Conservation (phyloP, 2,797 vertebrate species). For the Anguilla pacifica region DNA sequence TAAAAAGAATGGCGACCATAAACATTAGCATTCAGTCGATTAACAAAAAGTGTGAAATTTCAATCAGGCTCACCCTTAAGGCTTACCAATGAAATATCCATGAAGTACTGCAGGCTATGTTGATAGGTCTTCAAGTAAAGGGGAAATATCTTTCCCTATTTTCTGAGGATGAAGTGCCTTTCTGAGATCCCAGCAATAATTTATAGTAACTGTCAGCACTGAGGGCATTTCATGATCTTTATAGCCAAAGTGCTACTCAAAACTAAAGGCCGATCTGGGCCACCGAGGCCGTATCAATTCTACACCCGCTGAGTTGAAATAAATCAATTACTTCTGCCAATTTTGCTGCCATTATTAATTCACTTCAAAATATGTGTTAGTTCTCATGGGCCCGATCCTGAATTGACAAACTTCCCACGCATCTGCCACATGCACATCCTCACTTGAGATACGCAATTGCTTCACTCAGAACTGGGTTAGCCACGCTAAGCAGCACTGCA, state of each 20-base stretch:
- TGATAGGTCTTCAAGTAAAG: conserved; percentile 17
- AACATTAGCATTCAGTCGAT: neutral
- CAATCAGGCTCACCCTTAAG: conserved; percentile 22
- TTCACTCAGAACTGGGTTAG: neutral
- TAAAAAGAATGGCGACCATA: neutral
- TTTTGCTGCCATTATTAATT: conserved; percentile 22
- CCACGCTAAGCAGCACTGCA: neutral
- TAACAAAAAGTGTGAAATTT: neutral
- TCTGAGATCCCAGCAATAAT: conserved; percentile 16
- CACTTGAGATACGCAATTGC: neutral
- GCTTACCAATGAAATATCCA: conserved; percentile 35
- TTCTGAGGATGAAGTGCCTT: neutral
- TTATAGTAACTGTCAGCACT: conserved; percentile 17
- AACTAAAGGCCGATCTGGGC: neutral
- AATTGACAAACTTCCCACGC: neutral
- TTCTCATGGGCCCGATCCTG: neutral
- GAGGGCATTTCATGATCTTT: conserved; percentile 3
- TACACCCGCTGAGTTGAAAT: neutral
- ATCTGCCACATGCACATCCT: neutral
- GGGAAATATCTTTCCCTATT: neutral
- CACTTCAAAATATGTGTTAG: neutral
- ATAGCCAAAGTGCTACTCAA: conserved; percentile 2
- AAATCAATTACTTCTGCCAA: conserved; percentile 16
- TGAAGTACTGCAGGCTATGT: conserved; percentile 35
- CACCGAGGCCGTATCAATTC: neutral